Percentiles rank a stretch among this genome's conserved stretches.
Conservation (phyloP, 2,113 vertebrate species). For the Dromas ardeola region DNA sequence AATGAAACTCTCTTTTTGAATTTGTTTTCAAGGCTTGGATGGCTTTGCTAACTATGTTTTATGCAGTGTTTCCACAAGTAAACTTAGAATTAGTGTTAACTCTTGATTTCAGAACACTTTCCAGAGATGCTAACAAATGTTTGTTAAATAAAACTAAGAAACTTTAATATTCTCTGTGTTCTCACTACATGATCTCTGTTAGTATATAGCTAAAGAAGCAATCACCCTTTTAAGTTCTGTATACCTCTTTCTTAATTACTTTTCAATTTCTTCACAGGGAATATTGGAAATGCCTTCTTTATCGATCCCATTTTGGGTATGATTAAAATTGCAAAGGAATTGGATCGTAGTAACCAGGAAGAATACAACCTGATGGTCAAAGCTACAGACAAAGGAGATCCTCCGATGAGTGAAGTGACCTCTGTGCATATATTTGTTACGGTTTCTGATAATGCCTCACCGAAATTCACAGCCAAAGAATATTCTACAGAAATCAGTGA, state of each 20-base stretch:
- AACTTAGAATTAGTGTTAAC: not conserved
- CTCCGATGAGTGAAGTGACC: slow-evolving; percentile 84
- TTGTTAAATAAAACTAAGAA: not conserved
- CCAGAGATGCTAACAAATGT: not conserved
- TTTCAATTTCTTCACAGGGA: slow-evolving; percentile 78
- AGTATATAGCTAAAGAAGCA: not conserved
- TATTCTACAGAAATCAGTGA: slow-evolving; percentile 92
- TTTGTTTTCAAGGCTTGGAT: not conserved
- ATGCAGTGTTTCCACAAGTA: not conserved
- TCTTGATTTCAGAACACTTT: not conserved
- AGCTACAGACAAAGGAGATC: slow-evolving; percentile 86
- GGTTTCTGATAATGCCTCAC: slow-evolving; percentile 90
- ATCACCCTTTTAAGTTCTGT: not conserved
- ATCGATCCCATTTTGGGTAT: slow-evolving; percentile 90
- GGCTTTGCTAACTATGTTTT: not conserved
- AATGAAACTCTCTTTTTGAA: not conserved
- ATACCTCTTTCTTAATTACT: not conserved
- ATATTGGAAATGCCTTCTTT: slow-evolving; percentile 91
- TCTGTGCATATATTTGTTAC: slow-evolving; percentile 87
- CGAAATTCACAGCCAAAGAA: slow-evolving; percentile 87
- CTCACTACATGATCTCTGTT: not conserved
- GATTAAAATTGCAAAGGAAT: slow-evolving; percentile 88
- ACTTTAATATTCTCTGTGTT: not conserved
- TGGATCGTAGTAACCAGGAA: slow-evolving; percentile 86
- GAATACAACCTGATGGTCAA: slow-evolving; percentile 89